Evolutionary conservation across 30 jellyfish, hydroid and myxozoan genomes (phyloP).

Genomic region (Cassiopea andromeda): DNA sequence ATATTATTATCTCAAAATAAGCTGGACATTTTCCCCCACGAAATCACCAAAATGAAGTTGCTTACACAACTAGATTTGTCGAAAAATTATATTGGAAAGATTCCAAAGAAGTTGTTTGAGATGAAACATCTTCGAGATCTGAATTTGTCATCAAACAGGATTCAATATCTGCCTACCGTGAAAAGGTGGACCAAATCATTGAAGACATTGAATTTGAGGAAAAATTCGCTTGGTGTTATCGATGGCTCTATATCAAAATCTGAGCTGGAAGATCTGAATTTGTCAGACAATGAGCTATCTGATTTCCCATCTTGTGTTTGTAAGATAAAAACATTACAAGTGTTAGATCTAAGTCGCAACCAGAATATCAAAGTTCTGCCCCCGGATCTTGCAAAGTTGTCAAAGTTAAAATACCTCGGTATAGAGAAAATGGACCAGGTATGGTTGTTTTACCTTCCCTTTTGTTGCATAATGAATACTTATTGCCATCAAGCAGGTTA

Average conservation of each 20-base stretch:
- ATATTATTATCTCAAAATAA: conserved; percentile 45
- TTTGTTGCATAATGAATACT: background rate
- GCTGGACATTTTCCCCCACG: conserved; percentile 37
- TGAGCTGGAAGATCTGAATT: conserved; percentile 65
- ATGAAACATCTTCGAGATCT: conserved; percentile 71
- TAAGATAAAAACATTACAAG: conserved; percentile 51
- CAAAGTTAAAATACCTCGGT: conserved; percentile 62
- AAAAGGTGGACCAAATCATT: conserved; percentile 79
- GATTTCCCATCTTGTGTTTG: conserved; percentile 68
- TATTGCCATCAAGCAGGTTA: background rate
- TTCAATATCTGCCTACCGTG: conserved; percentile 66
- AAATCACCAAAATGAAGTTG: conserved; percentile 32
- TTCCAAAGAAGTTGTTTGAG: conserved; percentile 68
- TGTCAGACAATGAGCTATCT: conserved; percentile 59
- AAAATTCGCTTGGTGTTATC: conserved; percentile 40
- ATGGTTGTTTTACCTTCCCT: background rate
- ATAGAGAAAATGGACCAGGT: conserved; percentile 72
- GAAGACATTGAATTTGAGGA: conserved; percentile 63
- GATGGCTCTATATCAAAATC: conserved; percentile 64
- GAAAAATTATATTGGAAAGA: conserved; percentile 47
- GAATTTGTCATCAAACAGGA: conserved; percentile 66
- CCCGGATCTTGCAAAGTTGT: conserved; percentile 73
- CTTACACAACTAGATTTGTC: conserved; percentile 65
- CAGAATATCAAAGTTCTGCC: conserved; percentile 74
- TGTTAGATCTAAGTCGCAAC: conserved; percentile 72